Evolutionary conservation across 2,113 vertebrate species (phyloP).

Genomic region (Scomber scombrus): DNA sequence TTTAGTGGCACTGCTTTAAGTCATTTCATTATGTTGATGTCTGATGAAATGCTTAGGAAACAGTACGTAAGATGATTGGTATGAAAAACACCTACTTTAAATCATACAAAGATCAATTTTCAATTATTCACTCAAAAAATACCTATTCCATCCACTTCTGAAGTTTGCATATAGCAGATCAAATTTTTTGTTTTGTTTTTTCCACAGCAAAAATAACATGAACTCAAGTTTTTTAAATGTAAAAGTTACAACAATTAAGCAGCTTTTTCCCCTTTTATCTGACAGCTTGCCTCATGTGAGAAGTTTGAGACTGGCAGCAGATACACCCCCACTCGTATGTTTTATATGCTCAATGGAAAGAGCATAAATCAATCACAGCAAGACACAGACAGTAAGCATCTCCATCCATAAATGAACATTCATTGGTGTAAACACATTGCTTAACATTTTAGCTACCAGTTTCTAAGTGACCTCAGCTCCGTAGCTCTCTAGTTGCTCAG

Average conservation of each 20-base stretch:
- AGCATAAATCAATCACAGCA: background rate
- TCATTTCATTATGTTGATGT: too few relatives aligned
- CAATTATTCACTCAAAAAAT: too few relatives aligned
- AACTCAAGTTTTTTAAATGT: background rate
- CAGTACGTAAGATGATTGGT: too few relatives aligned
- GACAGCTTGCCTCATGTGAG: slow-evolving; percentile 8
- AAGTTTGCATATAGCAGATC: background rate
- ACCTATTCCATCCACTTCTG: background rate
- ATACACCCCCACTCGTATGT: background rate
- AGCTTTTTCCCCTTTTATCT: background rate
- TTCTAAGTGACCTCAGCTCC: background rate
- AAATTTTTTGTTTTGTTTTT: too few relatives aligned
- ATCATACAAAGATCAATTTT: too few relatives aligned
- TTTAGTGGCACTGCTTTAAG: too few relatives aligned
- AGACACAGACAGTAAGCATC: background rate
- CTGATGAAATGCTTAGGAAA: too few relatives aligned
- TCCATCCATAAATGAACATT: background rate
- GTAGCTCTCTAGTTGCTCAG: background rate
- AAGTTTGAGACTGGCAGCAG: background rate
- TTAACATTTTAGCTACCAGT: background rate
- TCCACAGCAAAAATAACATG: slow-evolving; percentile 28
- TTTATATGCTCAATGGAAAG: slow-evolving; percentile 19
- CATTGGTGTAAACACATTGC: background rate
- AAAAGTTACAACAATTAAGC: background rate
- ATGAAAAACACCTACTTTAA: too few relatives aligned